A percentile compares a stretch with the other conserved stretches of the same genome.
These are phyloP conservation scores for Netelia inedita DNA, from an alignment of 2,888 invertebrate species.

Conservation along the genomic window DNA sequence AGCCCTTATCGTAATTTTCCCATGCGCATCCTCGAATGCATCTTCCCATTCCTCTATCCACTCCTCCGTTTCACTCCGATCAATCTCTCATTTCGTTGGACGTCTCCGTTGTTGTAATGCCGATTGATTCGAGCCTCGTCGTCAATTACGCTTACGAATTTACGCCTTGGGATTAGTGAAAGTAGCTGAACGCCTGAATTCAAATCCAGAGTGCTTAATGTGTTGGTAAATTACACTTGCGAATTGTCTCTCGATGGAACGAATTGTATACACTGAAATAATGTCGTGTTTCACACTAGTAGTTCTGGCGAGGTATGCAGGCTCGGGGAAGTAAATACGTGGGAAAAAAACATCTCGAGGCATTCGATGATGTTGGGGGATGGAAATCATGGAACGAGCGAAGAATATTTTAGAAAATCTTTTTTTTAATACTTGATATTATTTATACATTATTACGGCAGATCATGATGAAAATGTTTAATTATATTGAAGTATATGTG, in stretches of 20 bases:
- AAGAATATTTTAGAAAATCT: slow-evolving; percentile 6
- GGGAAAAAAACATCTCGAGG: slow-evolving; percentile 15
- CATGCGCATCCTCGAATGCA: slow-evolving; percentile 38
- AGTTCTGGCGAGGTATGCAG: background rate
- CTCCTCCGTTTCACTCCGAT: background rate
- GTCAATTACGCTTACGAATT: slow-evolving; percentile 51
- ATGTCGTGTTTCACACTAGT: slow-evolving; percentile 34
- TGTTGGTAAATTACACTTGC: slow-evolving; percentile 55
- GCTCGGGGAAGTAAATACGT: background rate
- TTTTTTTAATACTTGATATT: background rate
- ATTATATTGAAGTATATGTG: no score
- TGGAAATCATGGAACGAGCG: slow-evolving; percentile 9
- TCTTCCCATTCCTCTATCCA: slow-evolving; percentile 19
- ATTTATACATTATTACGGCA: no score
- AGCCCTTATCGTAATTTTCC: slow-evolving; percentile 52
- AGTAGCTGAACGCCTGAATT: slow-evolving; percentile 20
- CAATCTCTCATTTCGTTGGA: slow-evolving; percentile 29
- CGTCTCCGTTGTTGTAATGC: slow-evolving; percentile 51
- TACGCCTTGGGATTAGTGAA: slow-evolving; percentile 42
- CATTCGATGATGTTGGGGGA: slow-evolving; percentile 20
- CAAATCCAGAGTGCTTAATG: background rate
- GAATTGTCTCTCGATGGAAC: slow-evolving; percentile 28
- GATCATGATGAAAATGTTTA: no score
- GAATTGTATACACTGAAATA: slow-evolving; percentile 54
- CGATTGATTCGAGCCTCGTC: slow-evolving; percentile 55